Conservation (phyloP, 2,797 vertebrate genomes). For the Chelon labrosus region DNA sequence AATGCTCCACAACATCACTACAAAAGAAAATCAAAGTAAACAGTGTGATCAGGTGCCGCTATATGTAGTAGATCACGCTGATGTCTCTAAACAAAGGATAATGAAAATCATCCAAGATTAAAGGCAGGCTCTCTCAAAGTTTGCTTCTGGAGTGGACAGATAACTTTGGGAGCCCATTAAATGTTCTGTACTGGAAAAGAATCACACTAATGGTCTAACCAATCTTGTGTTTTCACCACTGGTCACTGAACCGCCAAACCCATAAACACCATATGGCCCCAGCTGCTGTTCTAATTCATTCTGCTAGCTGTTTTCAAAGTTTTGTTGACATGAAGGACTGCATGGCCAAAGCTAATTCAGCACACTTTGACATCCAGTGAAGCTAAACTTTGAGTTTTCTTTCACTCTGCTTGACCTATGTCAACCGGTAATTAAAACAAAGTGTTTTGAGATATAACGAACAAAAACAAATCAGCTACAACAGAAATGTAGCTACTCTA, state of each 20-base stretch:
- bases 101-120: slow-evolving; percentile 60
- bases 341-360: slow-evolving; percentile 33
- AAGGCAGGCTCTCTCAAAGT: slow-evolving; percentile 47
- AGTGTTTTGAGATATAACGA: no score
- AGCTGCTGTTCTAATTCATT: slow-evolving; percentile 69
- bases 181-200: slow-evolving; percentile 48
- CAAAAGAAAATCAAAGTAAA: slow-evolving; percentile 72
- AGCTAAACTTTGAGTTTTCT: slow-evolving; percentile 9
- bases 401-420: background rate
- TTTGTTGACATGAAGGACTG: slow-evolving; percentile 48
- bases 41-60: slow-evolving; percentile 60
- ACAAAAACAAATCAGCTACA: background rate
- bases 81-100: slow-evolving; percentile 50
- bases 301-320: slow-evolving; percentile 65
- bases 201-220: slow-evolving; percentile 67
- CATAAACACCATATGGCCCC: slow-evolving; percentile 74
- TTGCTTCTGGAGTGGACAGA: slow-evolving; percentile 33
- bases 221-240: slow-evolving; percentile 62
- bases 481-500: background rate
- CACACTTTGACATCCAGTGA: slow-evolving; percentile 33
- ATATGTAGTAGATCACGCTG: slow-evolving; percentile 31
- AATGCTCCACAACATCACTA: slow-evolving; percentile 61
- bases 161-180: slow-evolving; percentile 32
- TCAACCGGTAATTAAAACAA: background rate
- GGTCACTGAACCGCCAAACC: slow-evolving; percentile 71